Base-by-base conservation (phyloP, 2,113 vertebrate genomes). In the Anser brachyrhynchus region DNA sequence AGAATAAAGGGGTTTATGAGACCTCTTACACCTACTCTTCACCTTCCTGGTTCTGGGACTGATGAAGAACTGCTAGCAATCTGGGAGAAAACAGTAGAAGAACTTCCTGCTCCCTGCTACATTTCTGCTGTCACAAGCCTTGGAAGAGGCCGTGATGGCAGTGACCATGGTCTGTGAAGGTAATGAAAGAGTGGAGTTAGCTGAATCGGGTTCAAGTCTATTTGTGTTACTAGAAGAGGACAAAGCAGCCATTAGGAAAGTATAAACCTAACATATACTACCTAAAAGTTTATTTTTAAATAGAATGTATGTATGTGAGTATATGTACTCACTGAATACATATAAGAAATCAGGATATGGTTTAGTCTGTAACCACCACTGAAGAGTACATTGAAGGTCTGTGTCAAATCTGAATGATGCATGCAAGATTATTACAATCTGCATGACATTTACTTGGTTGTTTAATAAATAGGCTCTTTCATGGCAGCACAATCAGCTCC, bases 121-220 rank as follows among this genome's bases (percentile, higher is more conserved):
- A 4, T 9, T 74, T 19, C 69, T 9, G 16, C 51, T 13, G 33
- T 25, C 52, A 19, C 19, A 3, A 1, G 2, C 16, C 26, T 29
- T 13, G 66, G 29, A 46, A 59, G 57, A 70, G 51, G 80, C 1
- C 0, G 0, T 14, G 52, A 73, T 0, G 19, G 44, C 9, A 17
- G 39, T 25, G 37, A 31, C 65, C 23, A 13, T 1, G 1, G 23
- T 33, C 44, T 21, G 66, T 65, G 44, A 66, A 5, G 7, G 19
- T 59, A 43, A 1, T 4, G 49, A 57, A 39, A 0, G 1, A 43
- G n/a, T 28, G 77, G 41, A 83, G 52, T 57, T 64, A 1, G 0
- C 25, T 11, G 59, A 59, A 23, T 37, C 17, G n/a, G 67, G 29
- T 33, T 71, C 39, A 61, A 69, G 39, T 8, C 59, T n/a, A 10